phyloP scores from a whole-genome alignment of 2,113 vertebrate genomes.

The Lampris incognitus region DNA sequence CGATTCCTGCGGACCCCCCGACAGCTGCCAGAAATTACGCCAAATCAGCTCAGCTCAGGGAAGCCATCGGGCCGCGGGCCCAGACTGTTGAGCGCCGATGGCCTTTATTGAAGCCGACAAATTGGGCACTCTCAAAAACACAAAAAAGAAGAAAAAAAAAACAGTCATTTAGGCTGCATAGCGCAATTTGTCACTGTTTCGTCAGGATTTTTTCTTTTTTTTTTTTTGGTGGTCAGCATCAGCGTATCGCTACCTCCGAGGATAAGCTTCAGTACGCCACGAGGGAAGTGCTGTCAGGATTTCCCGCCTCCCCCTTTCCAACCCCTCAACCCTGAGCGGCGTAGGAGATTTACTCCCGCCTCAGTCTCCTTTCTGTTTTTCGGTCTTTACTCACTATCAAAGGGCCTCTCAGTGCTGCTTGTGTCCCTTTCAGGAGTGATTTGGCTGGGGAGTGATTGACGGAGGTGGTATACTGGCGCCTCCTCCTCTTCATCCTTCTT shows the following conservation, averaged over 20 bases:
- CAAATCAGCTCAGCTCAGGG: slow-evolving; percentile 74
- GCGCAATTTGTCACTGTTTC: slow-evolving; percentile 75
- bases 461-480: slow-evolving; percentile 5
- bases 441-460: slow-evolving; percentile 22
- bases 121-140: slow-evolving; percentile 73
- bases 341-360: slow-evolving; percentile 14
- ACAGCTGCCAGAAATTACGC: slow-evolving; percentile 82
- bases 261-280: slow-evolving; percentile 25
- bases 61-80: slow-evolving; percentile 72
- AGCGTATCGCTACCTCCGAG: slow-evolving; percentile 49
- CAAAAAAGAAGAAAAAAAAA: background rate
- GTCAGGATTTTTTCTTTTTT: slow-evolving; percentile 32
- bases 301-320: background rate
- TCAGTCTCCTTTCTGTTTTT: slow-evolving; percentile 15
- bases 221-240: slow-evolving; percentile 39
- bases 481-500: slow-evolving; percentile 11
- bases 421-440: background rate
- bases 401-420: slow-evolving; percentile 20
- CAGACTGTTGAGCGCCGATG: slow-evolving; percentile 69
- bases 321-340: too few relatives aligned
- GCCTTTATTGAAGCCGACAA: slow-evolving; percentile 79
- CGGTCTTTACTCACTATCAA: slow-evolving; percentile 23
- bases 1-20: slow-evolving; percentile 52
- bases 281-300: slow-evolving; percentile 24
- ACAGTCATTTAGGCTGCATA: slow-evolving; percentile 44